Conservation (phyloP, 2,797 vertebrate genomes). For the Scolopax rusticola region DNA sequence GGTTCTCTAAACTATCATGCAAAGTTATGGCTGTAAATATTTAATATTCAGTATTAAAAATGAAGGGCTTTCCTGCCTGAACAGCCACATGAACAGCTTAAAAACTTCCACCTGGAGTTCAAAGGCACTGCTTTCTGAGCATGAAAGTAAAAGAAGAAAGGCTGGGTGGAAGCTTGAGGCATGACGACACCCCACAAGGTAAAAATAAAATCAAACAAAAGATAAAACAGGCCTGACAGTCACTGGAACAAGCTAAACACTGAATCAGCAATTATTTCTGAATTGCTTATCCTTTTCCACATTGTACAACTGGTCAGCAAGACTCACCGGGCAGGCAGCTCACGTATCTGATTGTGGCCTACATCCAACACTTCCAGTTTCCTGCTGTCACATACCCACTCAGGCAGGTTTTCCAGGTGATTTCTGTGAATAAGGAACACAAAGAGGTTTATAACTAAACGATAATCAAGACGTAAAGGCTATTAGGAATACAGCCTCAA, state of each 20-base stretch:
- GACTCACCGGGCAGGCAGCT: slow-evolving; percentile 92
- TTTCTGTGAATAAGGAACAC: slow-evolving; percentile 83
- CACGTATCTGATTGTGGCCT: slow-evolving; percentile 91
- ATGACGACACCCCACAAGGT: not conserved
- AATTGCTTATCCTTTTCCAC: not conserved
- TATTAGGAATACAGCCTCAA: not conserved
- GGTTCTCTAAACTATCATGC: not conserved
- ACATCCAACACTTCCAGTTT: slow-evolving; percentile 95
- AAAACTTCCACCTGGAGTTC: slow-evolving; percentile 31
- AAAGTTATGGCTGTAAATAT: slow-evolving; percentile 37
- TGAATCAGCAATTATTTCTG: slow-evolving; percentile 49
- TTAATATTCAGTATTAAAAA: slow-evolving; percentile 59
- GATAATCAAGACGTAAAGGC: not conserved
- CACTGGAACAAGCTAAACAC: slow-evolving; percentile 44
- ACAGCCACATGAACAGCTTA: not conserved
- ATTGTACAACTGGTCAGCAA: not conserved
- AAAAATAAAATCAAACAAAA: slow-evolving; percentile 57
- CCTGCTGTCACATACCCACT: slow-evolving; percentile 93
- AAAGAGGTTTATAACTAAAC: not conserved
- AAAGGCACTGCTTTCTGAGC: slow-evolving; percentile 19
- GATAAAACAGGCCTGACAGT: slow-evolving; percentile 40
- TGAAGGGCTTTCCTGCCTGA: not conserved
- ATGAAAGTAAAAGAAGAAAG: slow-evolving; percentile 57
- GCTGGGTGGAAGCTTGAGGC: not conserved
- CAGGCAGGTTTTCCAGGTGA: slow-evolving; percentile 89